Conservation (phyloP, 2,113 vertebrate genomes). For the Orycteropus afer region DNA sequence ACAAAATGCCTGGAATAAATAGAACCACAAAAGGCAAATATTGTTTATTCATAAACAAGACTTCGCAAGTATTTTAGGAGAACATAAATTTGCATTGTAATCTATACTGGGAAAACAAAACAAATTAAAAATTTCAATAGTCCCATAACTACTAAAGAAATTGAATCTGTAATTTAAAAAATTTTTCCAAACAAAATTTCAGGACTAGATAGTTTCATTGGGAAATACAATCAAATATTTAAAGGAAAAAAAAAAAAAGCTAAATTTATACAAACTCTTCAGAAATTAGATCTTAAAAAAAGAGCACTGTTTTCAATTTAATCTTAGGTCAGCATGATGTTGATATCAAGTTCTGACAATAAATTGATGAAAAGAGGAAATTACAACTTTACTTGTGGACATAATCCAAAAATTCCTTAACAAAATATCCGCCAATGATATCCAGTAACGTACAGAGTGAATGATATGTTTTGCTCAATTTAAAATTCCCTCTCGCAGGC, state of each 20-base stretch:
- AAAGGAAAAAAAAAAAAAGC: background rate
- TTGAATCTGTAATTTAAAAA: background rate
- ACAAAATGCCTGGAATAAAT: no score
- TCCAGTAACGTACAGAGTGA: background rate
- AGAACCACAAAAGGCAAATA: no score
- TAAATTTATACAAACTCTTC: background rate
- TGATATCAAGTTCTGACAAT: background rate
- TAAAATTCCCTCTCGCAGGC: background rate
- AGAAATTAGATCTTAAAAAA: background rate
- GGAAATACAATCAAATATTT: background rate
- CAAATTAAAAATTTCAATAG: background rate
- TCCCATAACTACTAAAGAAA: background rate
- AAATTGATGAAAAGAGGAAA: conserved; percentile 1
- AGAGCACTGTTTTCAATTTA: background rate
- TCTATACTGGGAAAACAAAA: no score
- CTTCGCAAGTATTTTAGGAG: no score
- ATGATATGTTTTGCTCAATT: background rate
- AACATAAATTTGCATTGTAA: no score
- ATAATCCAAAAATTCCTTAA: background rate
- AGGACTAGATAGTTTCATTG: background rate
- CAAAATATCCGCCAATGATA: background rate
- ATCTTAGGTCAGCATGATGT: background rate
- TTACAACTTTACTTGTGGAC: background rate
- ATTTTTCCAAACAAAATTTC: background rate
- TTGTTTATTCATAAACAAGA: no score